These are phyloP conservation scores for Oncorhynchus masou DNA, from an alignment of 2,113 vertebrate species.

Conservation along the genomic window DNA sequence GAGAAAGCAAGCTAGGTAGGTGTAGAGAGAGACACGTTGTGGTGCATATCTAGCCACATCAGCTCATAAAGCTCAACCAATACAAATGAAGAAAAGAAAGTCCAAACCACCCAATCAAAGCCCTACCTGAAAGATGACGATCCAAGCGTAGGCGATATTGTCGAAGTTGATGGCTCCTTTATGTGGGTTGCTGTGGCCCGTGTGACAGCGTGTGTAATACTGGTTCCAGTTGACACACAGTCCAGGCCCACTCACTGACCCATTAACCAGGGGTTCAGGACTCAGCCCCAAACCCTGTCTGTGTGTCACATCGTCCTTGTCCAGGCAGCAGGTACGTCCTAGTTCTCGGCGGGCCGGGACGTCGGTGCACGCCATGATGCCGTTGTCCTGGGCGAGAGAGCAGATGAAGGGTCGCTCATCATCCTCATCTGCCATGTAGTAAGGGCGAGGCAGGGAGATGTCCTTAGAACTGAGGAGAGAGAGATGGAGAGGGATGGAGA, in stretches of 20 bases:
- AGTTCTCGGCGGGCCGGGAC: conserved; percentile 87
- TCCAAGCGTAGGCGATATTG: conserved; percentile 98
- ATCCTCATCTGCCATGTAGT: conserved; percentile 91
- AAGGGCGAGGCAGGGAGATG: conserved; percentile 84
- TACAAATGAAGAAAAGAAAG: no score
- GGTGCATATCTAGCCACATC: no score
- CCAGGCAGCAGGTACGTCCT: conserved; percentile 87
- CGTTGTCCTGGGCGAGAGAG: conserved; percentile 92
- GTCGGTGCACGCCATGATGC: conserved; percentile 94
- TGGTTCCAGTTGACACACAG: conserved; percentile 97
- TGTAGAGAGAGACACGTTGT: not conserved
- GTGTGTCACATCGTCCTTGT: conserved; percentile 87
- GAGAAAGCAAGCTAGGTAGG: not conserved
- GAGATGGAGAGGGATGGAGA: not conserved
- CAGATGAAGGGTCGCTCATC: conserved; percentile 98
- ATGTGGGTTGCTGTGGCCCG: conserved; percentile 88
- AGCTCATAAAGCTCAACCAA: no score
- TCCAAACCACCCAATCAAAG: no score
- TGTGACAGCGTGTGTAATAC: conserved; percentile 92
- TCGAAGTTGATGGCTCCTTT: conserved; percentile 99
- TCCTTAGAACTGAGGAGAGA: conserved; percentile 76
- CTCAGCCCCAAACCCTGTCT: conserved; percentile 80
- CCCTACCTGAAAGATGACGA: conserved; percentile 95
- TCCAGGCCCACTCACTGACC: conserved; percentile 76
- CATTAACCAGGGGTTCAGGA: conserved; percentile 66